Base-by-base conservation (phyloP, 2,797 vertebrate genomes). In the Staurois parvus region DNA sequence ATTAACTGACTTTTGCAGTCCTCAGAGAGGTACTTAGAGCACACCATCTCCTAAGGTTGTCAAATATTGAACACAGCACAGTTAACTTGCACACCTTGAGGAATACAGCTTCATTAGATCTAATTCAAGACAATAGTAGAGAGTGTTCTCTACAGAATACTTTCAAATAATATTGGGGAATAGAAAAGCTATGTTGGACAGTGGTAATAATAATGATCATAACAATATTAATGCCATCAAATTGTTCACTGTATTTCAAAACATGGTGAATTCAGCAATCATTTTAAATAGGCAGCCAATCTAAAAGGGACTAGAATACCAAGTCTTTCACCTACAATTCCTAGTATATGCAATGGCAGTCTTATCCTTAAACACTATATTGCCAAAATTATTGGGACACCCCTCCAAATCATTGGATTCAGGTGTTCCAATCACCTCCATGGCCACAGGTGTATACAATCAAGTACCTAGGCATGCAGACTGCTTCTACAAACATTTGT, bases 1-100 rank as follows among this genome's bases (percentile, higher is more conserved):
- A 76, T 62, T 69, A 56, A 66, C 84, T 73, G 62, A 80, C 56
- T 52, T 69, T 62, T 86, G 76, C 21, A 72, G 79, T 66, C 79
- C 73, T 81, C 5, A 11, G 72, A 85, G 78, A 85, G 37, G 32
- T 70, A 26, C 70, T 74, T 66, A 56, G 45, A 81, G 30, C 32
- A 40, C 8, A 37, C n/a, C n/a, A 48, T 85, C 69, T 34, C 48
- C 67, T 86, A 81, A 10, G n/a, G 73, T 64, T 80, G 64, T 67
- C 72, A 85, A 70, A 85, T 81, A 62, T 34, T 69, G 67, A 75
- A 76, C 70, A 75, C 42, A 72, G 13, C 24, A 62, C 24, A 34
- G 28, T 59, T 62, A 78, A 72, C 9, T 40, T 48, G 11, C 66
- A 85, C 59, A 69, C 48, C 78, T 59, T 59, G 3, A 72, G 56